phyloP scores from a whole-genome alignment of 2,888 invertebrate species.

The Habrosyne pyritoides region DNA sequence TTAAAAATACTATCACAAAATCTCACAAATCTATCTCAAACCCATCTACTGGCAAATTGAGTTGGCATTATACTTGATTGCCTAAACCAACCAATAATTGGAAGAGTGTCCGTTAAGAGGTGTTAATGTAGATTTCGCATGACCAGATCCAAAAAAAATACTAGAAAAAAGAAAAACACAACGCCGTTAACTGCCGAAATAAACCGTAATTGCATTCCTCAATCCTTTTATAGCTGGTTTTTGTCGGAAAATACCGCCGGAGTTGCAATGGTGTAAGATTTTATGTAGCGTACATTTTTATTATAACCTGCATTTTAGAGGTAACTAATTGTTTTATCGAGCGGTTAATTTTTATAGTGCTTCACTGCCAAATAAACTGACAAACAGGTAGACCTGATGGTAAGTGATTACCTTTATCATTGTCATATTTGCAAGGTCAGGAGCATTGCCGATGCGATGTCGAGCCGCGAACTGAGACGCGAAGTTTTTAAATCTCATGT shows the following conservation, averaged over 20 bases:
- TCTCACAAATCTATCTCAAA: not conserved
- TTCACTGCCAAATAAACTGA: too few relatives aligned
- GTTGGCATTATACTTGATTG: not conserved
- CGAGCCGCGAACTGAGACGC: too few relatives aligned
- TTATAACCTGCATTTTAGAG: too few relatives aligned
- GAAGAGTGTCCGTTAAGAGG: not conserved
- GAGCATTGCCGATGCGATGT: too few relatives aligned
- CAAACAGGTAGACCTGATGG: too few relatives aligned
- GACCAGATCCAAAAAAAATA: not conserved
- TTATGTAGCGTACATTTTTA: not conserved
- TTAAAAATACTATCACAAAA: too few relatives aligned
- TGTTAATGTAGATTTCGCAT: not conserved
- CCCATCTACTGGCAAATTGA: not conserved
- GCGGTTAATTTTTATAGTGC: too few relatives aligned
- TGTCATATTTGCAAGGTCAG: too few relatives aligned
- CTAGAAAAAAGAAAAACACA: not conserved
- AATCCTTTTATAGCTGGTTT: conserved; percentile 26
- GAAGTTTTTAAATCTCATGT: too few relatives aligned
- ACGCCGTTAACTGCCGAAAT: conserved; percentile 12
- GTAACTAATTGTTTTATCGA: too few relatives aligned
- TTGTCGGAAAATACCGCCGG: conserved; percentile 9
- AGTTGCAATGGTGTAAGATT: not conserved
- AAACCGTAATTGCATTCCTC: conserved; percentile 17
- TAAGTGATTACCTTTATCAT: too few relatives aligned
- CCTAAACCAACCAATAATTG: not conserved